A percentile compares a stretch with the other conserved stretches of the same genome.
Conservation (phyloP, 2,797 vertebrate species). For the Arremon brunneinucha region DNA sequence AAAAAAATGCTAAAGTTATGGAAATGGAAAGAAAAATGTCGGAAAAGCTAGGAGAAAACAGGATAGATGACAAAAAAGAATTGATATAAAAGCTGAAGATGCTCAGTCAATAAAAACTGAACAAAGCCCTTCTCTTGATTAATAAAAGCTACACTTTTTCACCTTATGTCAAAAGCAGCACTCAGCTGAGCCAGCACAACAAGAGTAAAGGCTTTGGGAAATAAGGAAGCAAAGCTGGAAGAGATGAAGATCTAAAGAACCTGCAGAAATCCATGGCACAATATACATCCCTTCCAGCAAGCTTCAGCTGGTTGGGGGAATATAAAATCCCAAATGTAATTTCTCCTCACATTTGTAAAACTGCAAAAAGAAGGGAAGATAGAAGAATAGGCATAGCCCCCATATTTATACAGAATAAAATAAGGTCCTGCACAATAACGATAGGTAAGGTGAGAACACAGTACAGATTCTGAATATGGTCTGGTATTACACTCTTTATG, state of each 20-base stretch:
- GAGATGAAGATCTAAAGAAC: background rate
- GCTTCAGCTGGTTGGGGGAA: background rate
- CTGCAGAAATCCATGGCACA: background rate
- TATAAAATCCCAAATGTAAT: background rate
- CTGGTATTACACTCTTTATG: background rate
- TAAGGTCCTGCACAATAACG: background rate
- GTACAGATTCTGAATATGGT: background rate
- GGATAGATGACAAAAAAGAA: background rate
- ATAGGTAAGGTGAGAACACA: background rate
- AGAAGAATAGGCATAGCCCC: fast-evolving
- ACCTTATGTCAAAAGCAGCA: background rate
- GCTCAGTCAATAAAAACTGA: background rate
- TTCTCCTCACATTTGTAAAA: background rate
- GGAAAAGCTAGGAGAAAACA: background rate
- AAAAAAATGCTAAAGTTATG: background rate
- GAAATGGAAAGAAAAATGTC: background rate
- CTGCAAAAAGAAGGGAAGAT: background rate
- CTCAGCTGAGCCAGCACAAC: background rate
- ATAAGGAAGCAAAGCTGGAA: background rate
- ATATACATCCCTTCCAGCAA: background rate
- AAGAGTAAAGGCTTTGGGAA: background rate
- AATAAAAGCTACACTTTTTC: background rate
- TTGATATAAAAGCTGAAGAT: background rate
- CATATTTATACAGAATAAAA: background rate
- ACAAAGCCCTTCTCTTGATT: background rate